These are phyloP conservation scores for Physeter macrocephalus DNA, from an alignment of 2,113 vertebrate species.

Conservation along the genomic window DNA sequence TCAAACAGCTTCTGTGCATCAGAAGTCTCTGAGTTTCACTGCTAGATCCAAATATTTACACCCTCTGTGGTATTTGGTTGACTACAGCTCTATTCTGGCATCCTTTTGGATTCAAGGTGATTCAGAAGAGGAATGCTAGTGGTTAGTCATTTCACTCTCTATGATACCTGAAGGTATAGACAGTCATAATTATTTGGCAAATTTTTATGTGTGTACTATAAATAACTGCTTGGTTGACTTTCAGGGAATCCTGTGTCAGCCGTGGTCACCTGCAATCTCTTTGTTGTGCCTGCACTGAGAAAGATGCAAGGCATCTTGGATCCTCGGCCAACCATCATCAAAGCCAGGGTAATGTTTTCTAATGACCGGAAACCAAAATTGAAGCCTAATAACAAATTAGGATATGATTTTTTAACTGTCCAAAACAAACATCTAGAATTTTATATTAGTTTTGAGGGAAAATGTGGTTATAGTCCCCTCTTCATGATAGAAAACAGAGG, in stretches of 20 bases:
- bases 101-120: neutral
- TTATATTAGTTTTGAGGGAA: neutral
- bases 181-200: neutral
- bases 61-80: neutral
- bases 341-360: constrained; percentile 92
- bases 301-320: constrained; percentile 99
- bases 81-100: neutral
- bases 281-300: constrained; percentile 98
- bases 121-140: constrained; percentile 2
- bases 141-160: neutral
- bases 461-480: neutral
- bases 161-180: neutral
- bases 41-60: neutral
- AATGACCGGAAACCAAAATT: constrained; percentile 10
- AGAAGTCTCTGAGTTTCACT: neutral
- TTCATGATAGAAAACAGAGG: neutral
- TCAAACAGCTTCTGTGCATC: neutral
- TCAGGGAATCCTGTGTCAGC: constrained; percentile 98
- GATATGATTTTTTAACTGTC: neutral
- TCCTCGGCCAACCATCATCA: constrained; percentile 99
- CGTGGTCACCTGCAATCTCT: constrained; percentile 99
- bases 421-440: neutral
- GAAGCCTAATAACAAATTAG: neutral
- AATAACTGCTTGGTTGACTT: constrained; percentile 64
- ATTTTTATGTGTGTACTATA: neutral